Base-by-base conservation (phyloP, 2,113 vertebrate genomes). In the Chaetorhynchus papuensis region DNA sequence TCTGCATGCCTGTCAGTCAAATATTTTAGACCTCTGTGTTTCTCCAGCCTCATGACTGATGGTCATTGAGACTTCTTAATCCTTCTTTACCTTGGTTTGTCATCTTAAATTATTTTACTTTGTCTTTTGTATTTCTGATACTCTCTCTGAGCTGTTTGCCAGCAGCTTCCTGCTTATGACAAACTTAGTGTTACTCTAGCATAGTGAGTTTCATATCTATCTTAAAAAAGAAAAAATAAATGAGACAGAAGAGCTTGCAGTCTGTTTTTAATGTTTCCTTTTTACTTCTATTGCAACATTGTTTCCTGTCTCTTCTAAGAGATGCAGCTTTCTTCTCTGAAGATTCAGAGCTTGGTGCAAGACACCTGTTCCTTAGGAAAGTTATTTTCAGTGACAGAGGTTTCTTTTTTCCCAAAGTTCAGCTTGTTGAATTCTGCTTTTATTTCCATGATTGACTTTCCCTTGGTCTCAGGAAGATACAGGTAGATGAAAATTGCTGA, bases 401-500 rank as follows among this genome's bases (percentile, higher is more conserved):
- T 79, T 64, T 90, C 66, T 64, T 76, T 95, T 75, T 88, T 87
- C 35, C 94, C 80, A 61, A 98, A 98, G 92, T 98, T 99, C 76
- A 98, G 95, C 85, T 95, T 98, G 91, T 98, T 93, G 92, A 98
- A 99, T 80, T 98, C 98, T 23, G 81, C 96, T 37, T 98, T 97
- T 42, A 99, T 98, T 97, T 99, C 98, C 97, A 98, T 80, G 21
- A 96, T 93, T 2, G 98, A 98, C 66, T 93, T 98, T 76, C 99
- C 98, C 61, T 97, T 98, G 37, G 98, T 98, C 88, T 99, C 98
- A 0, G 98, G 98, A 37, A 99, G 94, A 28, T 97, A 97, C 42
- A 98, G 96, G 90, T 95, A 98, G 82, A 98, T 59, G 37, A 98
- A 98, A 72, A 97, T 53, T 10, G 88, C 97, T 45, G 97, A 97